Base-by-base conservation (phyloP, 2,113 vertebrate species). In the Ophiodon elongatus region DNA sequence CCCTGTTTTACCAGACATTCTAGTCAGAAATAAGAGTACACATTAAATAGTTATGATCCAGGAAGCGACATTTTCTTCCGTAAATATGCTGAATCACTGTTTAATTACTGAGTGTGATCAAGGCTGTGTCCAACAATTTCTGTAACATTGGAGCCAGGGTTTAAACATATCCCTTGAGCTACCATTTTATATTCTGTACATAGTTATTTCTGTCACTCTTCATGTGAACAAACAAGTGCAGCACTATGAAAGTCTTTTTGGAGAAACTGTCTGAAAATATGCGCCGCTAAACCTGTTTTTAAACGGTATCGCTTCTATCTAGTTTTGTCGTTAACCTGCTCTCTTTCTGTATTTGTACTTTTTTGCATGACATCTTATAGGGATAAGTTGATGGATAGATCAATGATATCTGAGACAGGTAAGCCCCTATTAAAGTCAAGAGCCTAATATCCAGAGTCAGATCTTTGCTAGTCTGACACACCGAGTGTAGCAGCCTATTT, bases 11-110 rank as follows among this genome's bases (percentile, higher is more conserved):
- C 23, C 41, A 37, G 27, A 54, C 47, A 60, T 43, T 73, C 4
- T 31, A 47, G 39, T 73, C 62, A 64, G 41, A 60, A 11, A 9
- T 3, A 62, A 13, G 27, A 4, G 31, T 41, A 4, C 29, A 67
- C 9, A 50, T 72, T 23, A n/a, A 78, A 43, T 66, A 62, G 8
- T 43, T 75, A 8, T 56, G 39, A 64, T 79, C 8, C 8, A 39
- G 35, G 37, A 25, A 0, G 0, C 25, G 27, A 7, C 13, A 15
- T 39, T 10, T 4, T 70, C 3, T 57, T 78, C 8, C 73, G 23
- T 69, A 19, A 84, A 62, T 57, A 47, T 50, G 50, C n/a, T 57
- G 33, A 47, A 39, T 87, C 6, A 8, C 3, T 80, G 2, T 41
- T 66, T 78, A 27, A 67, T 69, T 50, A 15, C 15, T 41, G 37